Conservation (phyloP, 1,140 invertebrate genomes). For the Frieseomelitta varia region DNA sequence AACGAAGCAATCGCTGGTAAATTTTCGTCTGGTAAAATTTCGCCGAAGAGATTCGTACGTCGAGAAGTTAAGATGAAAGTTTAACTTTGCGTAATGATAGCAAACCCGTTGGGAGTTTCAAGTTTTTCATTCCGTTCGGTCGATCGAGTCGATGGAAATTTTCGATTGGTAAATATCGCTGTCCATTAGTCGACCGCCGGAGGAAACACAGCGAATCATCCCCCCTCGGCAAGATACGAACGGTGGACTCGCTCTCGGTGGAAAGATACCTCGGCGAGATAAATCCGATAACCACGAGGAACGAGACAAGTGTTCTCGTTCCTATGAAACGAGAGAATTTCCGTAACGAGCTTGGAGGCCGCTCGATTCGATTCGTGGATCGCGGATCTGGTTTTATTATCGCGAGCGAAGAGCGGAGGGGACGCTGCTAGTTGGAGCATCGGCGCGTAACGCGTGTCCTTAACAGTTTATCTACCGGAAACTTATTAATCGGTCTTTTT, state of each 20-base stretch:
- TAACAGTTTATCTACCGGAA: too few species aligned
- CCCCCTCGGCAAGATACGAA: neutral
- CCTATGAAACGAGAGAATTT: constrained; percentile 16
- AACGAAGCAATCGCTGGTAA: too few species aligned
- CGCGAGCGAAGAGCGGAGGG: neutral
- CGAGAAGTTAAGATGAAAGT: too few species aligned
- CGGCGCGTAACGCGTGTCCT: constrained; percentile 28
- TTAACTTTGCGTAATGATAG: too few species aligned
- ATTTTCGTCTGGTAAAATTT: too few species aligned
- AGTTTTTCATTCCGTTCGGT: neutral
- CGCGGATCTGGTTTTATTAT: constrained; percentile 29
- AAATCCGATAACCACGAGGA: neutral
- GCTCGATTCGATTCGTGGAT: neutral
- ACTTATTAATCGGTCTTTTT: too few species aligned
- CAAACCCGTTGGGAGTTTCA: neutral
- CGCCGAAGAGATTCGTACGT: too few species aligned
- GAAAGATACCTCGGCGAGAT: constrained; percentile 13
- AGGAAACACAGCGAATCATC: neutral
- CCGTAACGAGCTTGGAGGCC: constrained; percentile 17
- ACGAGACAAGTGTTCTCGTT: constrained; percentile 1
- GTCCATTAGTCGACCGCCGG: neutral
- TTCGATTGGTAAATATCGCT: neutral
- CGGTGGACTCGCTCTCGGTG: neutral
- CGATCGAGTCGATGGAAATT: neutral
- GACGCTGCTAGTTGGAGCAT: neutral